These are phyloP conservation scores for Acanthurus lineatus DNA, from an alignment of 2,797 vertebrate genomes.

Conservation along the genomic window DNA sequence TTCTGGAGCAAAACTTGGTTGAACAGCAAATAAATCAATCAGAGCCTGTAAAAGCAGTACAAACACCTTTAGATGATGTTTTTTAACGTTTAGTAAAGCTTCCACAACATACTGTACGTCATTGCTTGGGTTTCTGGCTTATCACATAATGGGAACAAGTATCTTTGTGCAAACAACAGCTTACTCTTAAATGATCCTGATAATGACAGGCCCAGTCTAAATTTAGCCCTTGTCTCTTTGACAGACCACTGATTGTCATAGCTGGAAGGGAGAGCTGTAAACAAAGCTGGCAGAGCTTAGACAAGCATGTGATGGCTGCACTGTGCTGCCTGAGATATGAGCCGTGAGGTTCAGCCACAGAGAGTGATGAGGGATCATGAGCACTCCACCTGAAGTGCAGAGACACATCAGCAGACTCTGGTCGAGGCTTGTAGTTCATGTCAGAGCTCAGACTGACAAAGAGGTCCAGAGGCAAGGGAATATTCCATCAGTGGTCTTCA, in stretches of 20 bases:
- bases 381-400: slow-evolving; percentile 43
- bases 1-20: no score
- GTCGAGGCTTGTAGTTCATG: slow-evolving; percentile 58
- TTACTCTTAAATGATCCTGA: slow-evolving; percentile 76
- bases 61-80: no score
- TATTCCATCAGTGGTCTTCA: slow-evolving; percentile 11
- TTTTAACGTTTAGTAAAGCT: slow-evolving; percentile 5
- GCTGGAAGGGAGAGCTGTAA: slow-evolving; percentile 61
- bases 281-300: slow-evolving; percentile 78
- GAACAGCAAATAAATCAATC: no score
- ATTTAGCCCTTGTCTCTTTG: slow-evolving; percentile 69
- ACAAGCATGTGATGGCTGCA: slow-evolving; percentile 61
- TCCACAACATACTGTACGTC: slow-evolving; percentile 14
- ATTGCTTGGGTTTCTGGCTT: slow-evolving; percentile 55
- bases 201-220: slow-evolving; percentile 73
- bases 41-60: no score
- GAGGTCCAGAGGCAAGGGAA: slow-evolving; percentile 24
- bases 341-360: slow-evolving; percentile 26
- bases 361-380: slow-evolving; percentile 13
- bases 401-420: slow-evolving; percentile 49
- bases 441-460: slow-evolving; percentile 55
- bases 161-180: slow-evolving; percentile 54
- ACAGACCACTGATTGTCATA: slow-evolving; percentile 57
- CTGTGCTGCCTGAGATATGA: slow-evolving; percentile 49
- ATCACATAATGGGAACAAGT: slow-evolving; percentile 62